phyloP scores from a whole-genome alignment of 2,797 vertebrate genomes.

The Aphelocoma californica region DNA sequence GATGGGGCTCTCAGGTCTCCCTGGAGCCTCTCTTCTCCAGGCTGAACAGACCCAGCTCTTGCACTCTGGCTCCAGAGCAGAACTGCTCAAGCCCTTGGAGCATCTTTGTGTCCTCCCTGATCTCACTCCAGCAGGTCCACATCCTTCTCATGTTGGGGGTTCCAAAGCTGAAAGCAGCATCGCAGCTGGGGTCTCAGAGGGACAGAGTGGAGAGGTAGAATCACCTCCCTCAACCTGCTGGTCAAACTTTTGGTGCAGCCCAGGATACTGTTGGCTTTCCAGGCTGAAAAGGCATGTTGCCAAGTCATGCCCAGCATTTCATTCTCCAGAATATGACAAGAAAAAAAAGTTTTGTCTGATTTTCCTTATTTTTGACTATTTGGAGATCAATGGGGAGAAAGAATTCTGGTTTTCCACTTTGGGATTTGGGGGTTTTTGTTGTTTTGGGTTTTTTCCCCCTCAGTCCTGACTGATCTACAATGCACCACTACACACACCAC shows the following conservation, averaged over 20 bases:
- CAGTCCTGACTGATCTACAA: not conserved
- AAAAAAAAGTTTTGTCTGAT: not conserved
- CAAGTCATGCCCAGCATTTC: not conserved
- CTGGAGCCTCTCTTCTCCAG: not conserved
- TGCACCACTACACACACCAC: not conserved
- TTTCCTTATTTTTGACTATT: not conserved
- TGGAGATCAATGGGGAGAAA: not conserved
- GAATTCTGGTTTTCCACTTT: not conserved
- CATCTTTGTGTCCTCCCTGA: not conserved
- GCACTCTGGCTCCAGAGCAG: not conserved
- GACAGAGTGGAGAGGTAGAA: not conserved
- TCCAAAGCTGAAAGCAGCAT: not conserved
- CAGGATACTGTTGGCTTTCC: not conserved
- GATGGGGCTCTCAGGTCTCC: not conserved
- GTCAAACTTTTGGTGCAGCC: not conserved
- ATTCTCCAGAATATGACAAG: not conserved
- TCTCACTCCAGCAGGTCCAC: not conserved
- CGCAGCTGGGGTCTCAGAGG: not conserved
- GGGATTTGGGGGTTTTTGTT: accelerated
- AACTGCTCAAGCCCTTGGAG: not conserved
- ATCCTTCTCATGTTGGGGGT: not conserved
- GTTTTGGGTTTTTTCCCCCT: not conserved
- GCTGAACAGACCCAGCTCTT: not conserved
- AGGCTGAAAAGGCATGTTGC: not conserved
- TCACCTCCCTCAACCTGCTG: not conserved